A percentile compares a stretch with the other conserved stretches of the same genome.
Conservation (phyloP, 2,888 invertebrate genomes). For the Prosopocoilus inquinatus region DNA sequence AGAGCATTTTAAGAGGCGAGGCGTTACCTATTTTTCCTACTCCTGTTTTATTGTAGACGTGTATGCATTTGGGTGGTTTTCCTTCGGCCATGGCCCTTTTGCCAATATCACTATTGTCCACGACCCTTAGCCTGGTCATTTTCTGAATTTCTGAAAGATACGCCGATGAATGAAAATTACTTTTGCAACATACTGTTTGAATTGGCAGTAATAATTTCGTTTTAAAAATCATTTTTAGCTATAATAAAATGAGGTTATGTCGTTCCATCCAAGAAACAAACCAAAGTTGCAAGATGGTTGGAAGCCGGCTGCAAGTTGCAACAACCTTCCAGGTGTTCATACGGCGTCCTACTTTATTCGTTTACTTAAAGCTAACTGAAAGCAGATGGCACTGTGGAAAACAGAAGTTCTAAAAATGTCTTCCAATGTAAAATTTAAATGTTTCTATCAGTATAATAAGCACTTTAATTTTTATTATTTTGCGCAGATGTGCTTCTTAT, state of each 20-base stretch:
- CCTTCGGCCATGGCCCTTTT: slow-evolving; percentile 93
- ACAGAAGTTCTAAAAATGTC: too few species aligned
- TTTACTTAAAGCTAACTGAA: too few species aligned
- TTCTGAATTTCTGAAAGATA: slow-evolving; percentile 66
- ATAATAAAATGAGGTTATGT: slow-evolving; percentile 1
- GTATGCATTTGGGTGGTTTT: slow-evolving; percentile 89
- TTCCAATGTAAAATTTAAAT: too few species aligned
- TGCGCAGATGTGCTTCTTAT: too few species aligned
- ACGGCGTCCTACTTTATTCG: too few species aligned
- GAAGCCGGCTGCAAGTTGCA: too few species aligned
- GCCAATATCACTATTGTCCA: slow-evolving; percentile 96
- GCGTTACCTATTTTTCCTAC: slow-evolving; percentile 61
- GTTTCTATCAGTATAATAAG: too few species aligned
- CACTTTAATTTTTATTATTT: too few species aligned
- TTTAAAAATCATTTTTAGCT: not conserved
- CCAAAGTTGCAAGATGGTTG: too few species aligned
- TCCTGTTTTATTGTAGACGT: slow-evolving; percentile 82
- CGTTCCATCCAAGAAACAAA: too few species aligned
- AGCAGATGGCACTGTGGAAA: too few species aligned
- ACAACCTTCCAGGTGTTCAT: too few species aligned
- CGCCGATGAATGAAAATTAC: slow-evolving; percentile 59
- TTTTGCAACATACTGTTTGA: not conserved
- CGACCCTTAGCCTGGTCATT: slow-evolving; percentile 80
- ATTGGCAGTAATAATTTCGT: not conserved
- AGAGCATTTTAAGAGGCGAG: not conserved